Base-by-base conservation (phyloP, 2,888 invertebrate species). In the Xylota sylvarum region DNA sequence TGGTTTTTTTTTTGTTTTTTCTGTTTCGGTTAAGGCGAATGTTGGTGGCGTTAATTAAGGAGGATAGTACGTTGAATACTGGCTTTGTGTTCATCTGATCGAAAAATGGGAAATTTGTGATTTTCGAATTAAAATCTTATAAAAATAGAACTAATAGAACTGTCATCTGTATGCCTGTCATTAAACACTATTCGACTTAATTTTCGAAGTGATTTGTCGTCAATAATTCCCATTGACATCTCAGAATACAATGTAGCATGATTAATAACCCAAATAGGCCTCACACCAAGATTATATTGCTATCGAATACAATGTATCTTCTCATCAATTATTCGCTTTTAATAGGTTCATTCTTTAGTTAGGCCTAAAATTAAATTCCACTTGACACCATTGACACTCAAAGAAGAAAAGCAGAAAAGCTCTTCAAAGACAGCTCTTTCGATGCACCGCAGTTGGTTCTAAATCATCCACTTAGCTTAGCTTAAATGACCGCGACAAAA, bases 391-490 rank as follows among this genome's bases (percentile, higher is more conserved):
- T 48, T 62, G 65, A 62, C 48, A 65, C 23, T 27, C 4, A 55
- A 23, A 46, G 27, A 14, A 10, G n/a, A 3, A 52, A 14, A 37
- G 19, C 37, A 37, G 17, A 58, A 77, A 19, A 48, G 46, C 70
- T 46, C 27, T 37, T 64, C 64, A 27, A 46, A 46, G 62, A 55
- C 46, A 69, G 23, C 46, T 74, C 40, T 73, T 48, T n/a, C 17
- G 48, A 56, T 46, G 67, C 46, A 65, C 46, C 32, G 52, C 32
- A 32, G 14, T 46, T 27, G 23, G 64, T 43, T 37, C 48, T 19
- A 62, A 62, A 76, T 64, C 62, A 79, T 55, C 78, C 73, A 73
- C 48, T 67, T 79, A 62, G 58, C 74, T 80, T 46, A 76, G 43
- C 74, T 79, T 56, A 64, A 74, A 50, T 74, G 74, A 84, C 80